Percentiles rank a stretch among this genome's conserved stretches.
phyloP scores from a whole-genome alignment of 1,140 invertebrate genomes.

The Plectus sambesii region DNA sequence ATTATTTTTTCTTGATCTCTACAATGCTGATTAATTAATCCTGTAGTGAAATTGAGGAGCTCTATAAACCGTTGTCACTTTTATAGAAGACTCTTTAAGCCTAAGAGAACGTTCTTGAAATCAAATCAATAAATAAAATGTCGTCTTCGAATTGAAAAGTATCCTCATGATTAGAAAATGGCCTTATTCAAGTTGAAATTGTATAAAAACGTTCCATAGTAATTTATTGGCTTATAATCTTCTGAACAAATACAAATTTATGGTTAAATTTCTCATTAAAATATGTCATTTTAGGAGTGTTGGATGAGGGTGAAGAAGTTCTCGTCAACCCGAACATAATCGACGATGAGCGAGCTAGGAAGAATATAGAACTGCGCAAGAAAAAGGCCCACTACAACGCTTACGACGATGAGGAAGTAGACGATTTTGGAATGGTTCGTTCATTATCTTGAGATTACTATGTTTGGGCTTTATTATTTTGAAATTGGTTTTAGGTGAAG shows the following conservation, averaged over 20 bases:
- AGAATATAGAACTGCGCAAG: constrained; percentile 73
- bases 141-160: too few species aligned
- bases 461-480: constrained; percentile 11
- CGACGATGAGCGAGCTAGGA: constrained; percentile 79
- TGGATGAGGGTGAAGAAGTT: constrained; percentile 74
- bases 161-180: constrained; percentile 2
- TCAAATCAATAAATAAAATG: too few species aligned
- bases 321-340: constrained; percentile 89
- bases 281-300: constrained; percentile 52
- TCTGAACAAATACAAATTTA: constrained; percentile 1
- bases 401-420: constrained; percentile 70
- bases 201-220: too few species aligned
- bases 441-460: neutral
- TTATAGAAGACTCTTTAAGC: too few species aligned
- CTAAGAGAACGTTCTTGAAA: too few species aligned
- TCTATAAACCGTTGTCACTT: too few species aligned
- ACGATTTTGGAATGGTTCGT: constrained; percentile 62
- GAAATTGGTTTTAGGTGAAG: constrained; percentile 44
- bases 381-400: constrained; percentile 68
- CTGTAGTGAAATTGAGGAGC: too few species aligned
- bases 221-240: too few species aligned
- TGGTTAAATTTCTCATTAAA: constrained; percentile 1
- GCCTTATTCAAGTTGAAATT: constrained; percentile 1
- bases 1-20: too few species aligned
- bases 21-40: too few species aligned